phyloP scores from a whole-genome alignment of 1,140 invertebrate species.

The Drosophila littoralis region DNA sequence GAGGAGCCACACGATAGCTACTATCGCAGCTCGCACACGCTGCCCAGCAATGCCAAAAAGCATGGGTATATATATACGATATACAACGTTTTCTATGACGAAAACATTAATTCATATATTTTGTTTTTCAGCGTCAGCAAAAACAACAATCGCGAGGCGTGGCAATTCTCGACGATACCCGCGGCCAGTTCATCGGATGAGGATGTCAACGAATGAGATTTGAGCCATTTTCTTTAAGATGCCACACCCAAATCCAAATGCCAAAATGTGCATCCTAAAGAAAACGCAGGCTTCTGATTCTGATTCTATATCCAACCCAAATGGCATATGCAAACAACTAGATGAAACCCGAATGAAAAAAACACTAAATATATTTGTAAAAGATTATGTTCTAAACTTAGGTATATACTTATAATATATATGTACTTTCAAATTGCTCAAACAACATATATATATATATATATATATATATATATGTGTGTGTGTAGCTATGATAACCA shows the following conservation, averaged over 20 bases:
- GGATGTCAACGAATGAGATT: slow-evolving; percentile 84
- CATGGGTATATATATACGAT: slow-evolving; percentile 84
- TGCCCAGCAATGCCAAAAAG: slow-evolving; percentile 88
- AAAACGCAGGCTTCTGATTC: slow-evolving; percentile 70
- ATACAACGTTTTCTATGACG: not conserved
- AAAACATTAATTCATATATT: not conserved
- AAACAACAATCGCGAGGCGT: slow-evolving; percentile 86
- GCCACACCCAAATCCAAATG: slow-evolving; percentile 34
- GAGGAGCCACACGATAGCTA: slow-evolving; percentile 86
- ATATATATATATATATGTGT: slow-evolving; percentile 34
- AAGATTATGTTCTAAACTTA: slow-evolving; percentile 8
- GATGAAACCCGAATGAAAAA: slow-evolving; percentile 11
- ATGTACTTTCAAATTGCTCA: slow-evolving; percentile 18
- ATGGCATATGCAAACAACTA: slow-evolving; percentile 24
- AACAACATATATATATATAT: slow-evolving; percentile 17
- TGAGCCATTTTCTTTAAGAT: slow-evolving; percentile 84
- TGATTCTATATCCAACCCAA: not conserved
- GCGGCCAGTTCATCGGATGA: slow-evolving; percentile 85
- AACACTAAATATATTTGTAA: slow-evolving; percentile 24
- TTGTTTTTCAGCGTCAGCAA: slow-evolving; percentile 84
- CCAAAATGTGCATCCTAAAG: slow-evolving; percentile 67
- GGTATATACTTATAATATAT: slow-evolving; percentile 15
- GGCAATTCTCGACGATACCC: slow-evolving; percentile 88
- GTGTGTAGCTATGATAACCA: slow-evolving; percentile 21
- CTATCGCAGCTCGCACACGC: slow-evolving; percentile 88